Base-by-base conservation (phyloP, 2,888 invertebrate species). In the Odontocerum albicorne region DNA sequence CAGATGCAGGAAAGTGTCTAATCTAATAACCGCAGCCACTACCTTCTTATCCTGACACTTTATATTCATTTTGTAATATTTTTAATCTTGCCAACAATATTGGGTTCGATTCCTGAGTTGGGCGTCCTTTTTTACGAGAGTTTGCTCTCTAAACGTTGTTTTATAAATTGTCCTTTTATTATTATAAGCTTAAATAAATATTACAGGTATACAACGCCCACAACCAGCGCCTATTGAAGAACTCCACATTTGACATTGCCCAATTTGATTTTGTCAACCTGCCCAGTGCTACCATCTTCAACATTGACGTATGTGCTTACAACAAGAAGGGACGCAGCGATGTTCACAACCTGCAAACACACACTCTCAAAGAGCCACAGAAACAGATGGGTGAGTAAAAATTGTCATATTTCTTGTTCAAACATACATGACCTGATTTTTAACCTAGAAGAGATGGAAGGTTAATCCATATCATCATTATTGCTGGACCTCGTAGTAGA, bases 271-370 rank as follows among this genome's bases (percentile, higher is more conserved):
- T 85, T 27, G 70, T 72, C 17, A 82, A 81, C 8, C 70, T 87
- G 8, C 77, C 81, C 4, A 79, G 84, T 0, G 83, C 80, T 49
- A 77, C 78, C 46, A 74, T 77, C 6, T 80, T 85, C 54, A 79
- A 81, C 1, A 75, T 86, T 12, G 75, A 78, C 7, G 77, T 88
- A 12, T 84, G 83, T 63, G 85, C 90, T 2, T 82, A 81, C 68
- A 90, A 90, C 69, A 79, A 76, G 61, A 90, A 89, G 68, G 88
- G 88, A 1, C 72, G 79, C 3, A 86, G 86, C 64, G 83, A 85
- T 40, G 75, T 80, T 0, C 70, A 81, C 8, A 78, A 77, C 0
- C 68, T 87, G 1, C 80, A 81, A 2, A 81, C 84, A 0, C 81
- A 76, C 56, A 77, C 86, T 10, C 66, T 85, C 51, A 84, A 84